Evolutionary conservation across 2,888 invertebrate species (phyloP).

Genomic region (Parnassius mnemosyne): DNA sequence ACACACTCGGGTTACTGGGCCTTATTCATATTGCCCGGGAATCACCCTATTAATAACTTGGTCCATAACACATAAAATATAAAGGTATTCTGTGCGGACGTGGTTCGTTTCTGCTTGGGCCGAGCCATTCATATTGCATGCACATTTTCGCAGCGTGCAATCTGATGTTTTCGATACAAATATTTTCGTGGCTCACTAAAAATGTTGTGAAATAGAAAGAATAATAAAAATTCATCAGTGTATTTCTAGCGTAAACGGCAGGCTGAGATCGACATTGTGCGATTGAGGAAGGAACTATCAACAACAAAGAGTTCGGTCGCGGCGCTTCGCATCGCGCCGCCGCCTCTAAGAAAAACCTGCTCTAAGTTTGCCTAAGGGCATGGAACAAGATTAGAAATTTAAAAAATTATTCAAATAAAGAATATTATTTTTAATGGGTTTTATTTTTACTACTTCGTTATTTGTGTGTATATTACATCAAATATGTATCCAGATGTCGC

Average conservation of each 20-base stretch:
- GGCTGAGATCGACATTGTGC: slow-evolving; percentile 73
- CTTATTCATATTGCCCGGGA: no score
- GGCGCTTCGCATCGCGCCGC: slow-evolving; percentile 83
- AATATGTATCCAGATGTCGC: no score
- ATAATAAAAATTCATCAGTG: slow-evolving; percentile 39
- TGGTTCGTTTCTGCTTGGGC: no score
- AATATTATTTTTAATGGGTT: background rate
- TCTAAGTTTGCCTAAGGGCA: slow-evolving; percentile 57
- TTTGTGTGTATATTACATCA: no score
- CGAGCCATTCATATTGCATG: no score
- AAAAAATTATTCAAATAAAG: slow-evolving; percentile 1
- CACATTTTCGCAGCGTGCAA: no score
- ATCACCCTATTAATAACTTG: no score
- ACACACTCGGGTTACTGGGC: no score
- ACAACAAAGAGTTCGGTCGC: slow-evolving; percentile 68
- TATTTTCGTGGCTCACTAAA: background rate
- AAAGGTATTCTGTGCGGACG: no score
- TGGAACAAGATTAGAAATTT: slow-evolving; percentile 3
- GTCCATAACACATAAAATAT: no score
- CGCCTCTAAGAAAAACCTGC: slow-evolving; percentile 51
- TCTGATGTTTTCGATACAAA: no score
- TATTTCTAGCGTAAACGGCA: slow-evolving; percentile 74
- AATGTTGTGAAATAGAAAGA: slow-evolving; percentile 4
- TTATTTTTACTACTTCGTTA: no score
- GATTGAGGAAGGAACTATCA: slow-evolving; percentile 70